A percentile compares a stretch with the other conserved stretches of the same genome.
Conservation (phyloP, 1,140 invertebrate genomes). For the Drosophila erecta region DNA sequence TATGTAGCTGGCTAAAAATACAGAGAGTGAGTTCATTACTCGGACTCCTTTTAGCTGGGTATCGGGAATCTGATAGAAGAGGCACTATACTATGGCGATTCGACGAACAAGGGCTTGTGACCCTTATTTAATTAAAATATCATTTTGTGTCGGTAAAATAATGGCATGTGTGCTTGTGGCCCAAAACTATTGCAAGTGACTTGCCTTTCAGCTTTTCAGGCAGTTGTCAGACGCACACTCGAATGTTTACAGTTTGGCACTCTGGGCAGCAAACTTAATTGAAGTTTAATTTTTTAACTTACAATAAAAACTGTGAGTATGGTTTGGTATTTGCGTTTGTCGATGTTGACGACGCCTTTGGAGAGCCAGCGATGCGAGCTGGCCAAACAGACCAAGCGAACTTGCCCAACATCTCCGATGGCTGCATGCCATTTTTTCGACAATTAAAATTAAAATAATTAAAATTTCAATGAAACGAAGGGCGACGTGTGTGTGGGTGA, state of each 20-base stretch:
- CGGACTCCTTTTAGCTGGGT: too few relatives aligned
- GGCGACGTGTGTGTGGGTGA: constrained; percentile 6
- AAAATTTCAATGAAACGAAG: constrained; percentile 73
- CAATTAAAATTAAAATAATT: constrained; percentile 69
- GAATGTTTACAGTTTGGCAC: constrained; percentile 6
- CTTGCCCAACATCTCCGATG: constrained; percentile 62
- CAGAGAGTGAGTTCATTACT: too few relatives aligned
- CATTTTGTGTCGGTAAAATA: background rate
- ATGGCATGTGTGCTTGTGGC: constrained; percentile 1
- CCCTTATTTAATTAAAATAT: background rate
- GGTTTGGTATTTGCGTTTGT: constrained; percentile 15
- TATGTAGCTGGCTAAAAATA: too few relatives aligned
- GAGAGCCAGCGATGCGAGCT: constrained; percentile 51
- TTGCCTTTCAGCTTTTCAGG: constrained; percentile 35
- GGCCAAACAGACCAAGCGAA: constrained; percentile 37
- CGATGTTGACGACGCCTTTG: constrained; percentile 27
- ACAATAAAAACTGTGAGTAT: constrained; percentile 20
- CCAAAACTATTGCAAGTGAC: constrained; percentile 5
- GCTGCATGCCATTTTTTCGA: constrained; percentile 73
- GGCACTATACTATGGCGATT: too few relatives aligned
- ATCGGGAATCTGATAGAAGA: too few relatives aligned
- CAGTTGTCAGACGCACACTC: constrained; percentile 18
- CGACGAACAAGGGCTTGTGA: background rate
- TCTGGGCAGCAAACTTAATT: constrained; percentile 50
- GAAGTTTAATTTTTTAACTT: constrained; percentile 58